Percentiles rank a stretch among this genome's conserved stretches.
phyloP scores from a whole-genome alignment of 2,797 vertebrate species.

The Acestrorhynchus altus region DNA sequence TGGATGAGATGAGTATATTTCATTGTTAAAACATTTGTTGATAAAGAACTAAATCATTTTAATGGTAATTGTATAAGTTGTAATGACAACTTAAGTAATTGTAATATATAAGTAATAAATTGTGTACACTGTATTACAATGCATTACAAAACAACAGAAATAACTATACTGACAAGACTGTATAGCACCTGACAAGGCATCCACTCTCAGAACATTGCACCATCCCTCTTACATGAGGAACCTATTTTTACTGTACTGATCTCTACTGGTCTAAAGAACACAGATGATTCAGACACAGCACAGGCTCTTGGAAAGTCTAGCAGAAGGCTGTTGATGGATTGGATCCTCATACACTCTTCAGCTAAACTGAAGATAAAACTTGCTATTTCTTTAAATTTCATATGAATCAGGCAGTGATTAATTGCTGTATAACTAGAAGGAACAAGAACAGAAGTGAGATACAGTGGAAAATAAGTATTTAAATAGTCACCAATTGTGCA shows the following conservation, averaged over 20 bases:
- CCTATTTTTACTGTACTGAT: not conserved
- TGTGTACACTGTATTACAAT: too few relatives aligned
- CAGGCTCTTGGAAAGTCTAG: conserved; percentile 6
- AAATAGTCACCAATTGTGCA: too few relatives aligned
- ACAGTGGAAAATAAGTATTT: too few relatives aligned
- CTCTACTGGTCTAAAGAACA: not conserved
- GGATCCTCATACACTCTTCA: conserved; percentile 27
- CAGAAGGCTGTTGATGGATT: not conserved
- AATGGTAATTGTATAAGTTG: too few relatives aligned
- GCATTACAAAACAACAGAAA: too few relatives aligned
- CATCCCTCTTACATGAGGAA: not conserved
- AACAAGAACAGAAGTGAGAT: conserved; percentile 44
- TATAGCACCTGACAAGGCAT: too few relatives aligned
- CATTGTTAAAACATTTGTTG: too few relatives aligned
- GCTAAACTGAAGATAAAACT: conserved; percentile 46
- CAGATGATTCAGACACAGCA: not conserved
- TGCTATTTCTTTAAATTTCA: conserved; percentile 63
- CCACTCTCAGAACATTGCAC: too few relatives aligned
- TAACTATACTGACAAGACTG: too few relatives aligned
- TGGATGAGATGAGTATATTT: too few relatives aligned
- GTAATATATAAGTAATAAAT: not conserved
- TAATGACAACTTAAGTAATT: too few relatives aligned
- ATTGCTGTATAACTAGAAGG: conserved; percentile 53
- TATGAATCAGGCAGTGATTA: conserved; percentile 62
- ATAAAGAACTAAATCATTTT: too few relatives aligned